Evolutionary conservation across 2,888 invertebrate species (phyloP).

Genomic region (Spisula solida): DNA sequence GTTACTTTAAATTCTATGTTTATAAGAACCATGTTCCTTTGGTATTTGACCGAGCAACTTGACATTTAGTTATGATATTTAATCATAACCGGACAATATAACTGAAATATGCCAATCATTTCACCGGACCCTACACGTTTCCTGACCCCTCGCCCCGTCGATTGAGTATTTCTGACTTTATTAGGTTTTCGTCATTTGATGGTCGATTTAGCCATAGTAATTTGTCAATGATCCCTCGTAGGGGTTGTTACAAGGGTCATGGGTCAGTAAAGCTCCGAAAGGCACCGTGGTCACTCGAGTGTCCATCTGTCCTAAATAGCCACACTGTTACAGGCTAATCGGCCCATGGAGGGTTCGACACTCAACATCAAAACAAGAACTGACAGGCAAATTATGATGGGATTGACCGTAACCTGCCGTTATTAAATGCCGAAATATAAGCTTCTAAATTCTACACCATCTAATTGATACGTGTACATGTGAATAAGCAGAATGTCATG

Average conservation of each 20-base stretch:
- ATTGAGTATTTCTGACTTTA: slow-evolving; percentile 49
- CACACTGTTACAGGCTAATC: slow-evolving; percentile 55
- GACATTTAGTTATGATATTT: slow-evolving; percentile 61
- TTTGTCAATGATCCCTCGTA: slow-evolving; percentile 50
- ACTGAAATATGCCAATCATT: slow-evolving; percentile 52
- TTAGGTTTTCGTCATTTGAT: slow-evolving; percentile 55
- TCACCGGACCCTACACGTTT: slow-evolving; percentile 1
- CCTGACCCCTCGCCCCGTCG: slow-evolving; percentile 10
- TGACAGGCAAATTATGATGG: slow-evolving; percentile 64
- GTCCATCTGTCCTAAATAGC: slow-evolving; percentile 71
- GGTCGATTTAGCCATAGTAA: slow-evolving; percentile 30
- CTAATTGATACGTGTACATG: background rate
- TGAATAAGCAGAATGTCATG: background rate
- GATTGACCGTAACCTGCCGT: slow-evolving; percentile 28
- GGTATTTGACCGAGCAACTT: slow-evolving; percentile 55
- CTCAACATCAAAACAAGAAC: slow-evolving; percentile 57
- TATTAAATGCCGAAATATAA: slow-evolving; percentile 18
- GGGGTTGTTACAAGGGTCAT: slow-evolving; percentile 49
- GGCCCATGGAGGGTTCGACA: slow-evolving; percentile 40
- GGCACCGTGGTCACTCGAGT: slow-evolving; percentile 60
- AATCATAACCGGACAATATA: slow-evolving; percentile 44
- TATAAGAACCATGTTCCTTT: slow-evolving; percentile 30
- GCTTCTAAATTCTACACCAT: background rate
- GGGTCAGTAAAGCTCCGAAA: slow-evolving; percentile 59
- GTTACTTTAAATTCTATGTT: slow-evolving; percentile 7